Evolutionary conservation across 2,888 invertebrate genomes (phyloP).

Genomic region (Alloscopus bannaensis): DNA sequence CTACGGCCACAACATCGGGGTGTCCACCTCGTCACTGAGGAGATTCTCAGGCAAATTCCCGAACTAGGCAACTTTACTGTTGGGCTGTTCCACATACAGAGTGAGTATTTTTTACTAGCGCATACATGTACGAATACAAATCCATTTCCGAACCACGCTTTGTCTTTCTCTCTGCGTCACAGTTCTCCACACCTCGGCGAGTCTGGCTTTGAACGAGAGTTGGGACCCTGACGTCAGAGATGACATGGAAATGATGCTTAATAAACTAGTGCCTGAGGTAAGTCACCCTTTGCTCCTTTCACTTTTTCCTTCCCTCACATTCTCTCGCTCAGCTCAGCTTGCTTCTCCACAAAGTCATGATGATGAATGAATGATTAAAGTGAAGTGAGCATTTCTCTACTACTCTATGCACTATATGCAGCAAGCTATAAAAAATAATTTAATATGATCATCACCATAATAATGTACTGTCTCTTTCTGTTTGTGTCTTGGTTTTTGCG

Average conservation of each 20-base stretch:
- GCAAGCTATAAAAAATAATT: too few species aligned
- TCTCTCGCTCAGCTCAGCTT: too few species aligned
- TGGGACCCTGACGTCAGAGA: constrained; percentile 93
- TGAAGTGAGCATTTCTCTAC: too few species aligned
- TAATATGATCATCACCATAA: too few species aligned
- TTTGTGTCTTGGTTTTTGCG: too few species aligned
- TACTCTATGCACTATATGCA: too few species aligned
- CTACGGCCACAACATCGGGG: constrained; percentile 97
- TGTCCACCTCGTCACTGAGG: constrained; percentile 97
- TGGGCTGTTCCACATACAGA: constrained; percentile 97
- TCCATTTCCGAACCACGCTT: too few species aligned
- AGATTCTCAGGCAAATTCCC: constrained; percentile 95
- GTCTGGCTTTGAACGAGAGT: constrained; percentile 97
- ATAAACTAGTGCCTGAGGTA: constrained; percentile 97
- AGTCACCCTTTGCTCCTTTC: constrained; percentile 51
- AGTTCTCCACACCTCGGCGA: constrained; percentile 99
- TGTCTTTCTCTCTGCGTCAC: constrained; percentile 74
- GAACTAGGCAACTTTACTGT: constrained; percentile 96
- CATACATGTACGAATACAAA: too few species aligned
- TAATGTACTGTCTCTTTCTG: too few species aligned
- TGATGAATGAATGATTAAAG: too few species aligned
- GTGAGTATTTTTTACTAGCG: too few species aligned
- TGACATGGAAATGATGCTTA: constrained; percentile 99
- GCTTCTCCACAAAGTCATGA: too few species aligned
- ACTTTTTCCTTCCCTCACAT: not conserved